Conservation (phyloP, 1,140 invertebrate species). For the Radopholus similis region DNA sequence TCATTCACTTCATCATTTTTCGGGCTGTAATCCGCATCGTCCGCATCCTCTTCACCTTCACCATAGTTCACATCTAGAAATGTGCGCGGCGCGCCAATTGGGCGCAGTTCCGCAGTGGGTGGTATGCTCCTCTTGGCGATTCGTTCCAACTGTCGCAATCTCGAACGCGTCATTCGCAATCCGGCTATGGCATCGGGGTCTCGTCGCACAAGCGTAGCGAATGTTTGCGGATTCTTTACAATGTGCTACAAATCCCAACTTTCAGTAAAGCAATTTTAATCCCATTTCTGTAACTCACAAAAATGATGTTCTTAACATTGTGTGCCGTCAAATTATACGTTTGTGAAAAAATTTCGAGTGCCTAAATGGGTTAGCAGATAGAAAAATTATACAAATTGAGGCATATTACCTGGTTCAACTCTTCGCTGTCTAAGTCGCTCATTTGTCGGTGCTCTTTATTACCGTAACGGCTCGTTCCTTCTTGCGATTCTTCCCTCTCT, state of each 20-base stretch:
- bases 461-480: no score
- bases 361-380: not conserved
- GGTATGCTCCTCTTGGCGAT: slow-evolving; percentile 19
- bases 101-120: not conserved
- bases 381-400: no score
- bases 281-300: slow-evolving; percentile 16
- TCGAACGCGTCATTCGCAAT: slow-evolving; percentile 34
- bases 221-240: slow-evolving; percentile 40
- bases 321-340: slow-evolving; percentile 36
- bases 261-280: slow-evolving; percentile 5
- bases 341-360: slow-evolving; percentile 33
- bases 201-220: slow-evolving; percentile 28
- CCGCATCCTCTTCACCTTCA: slow-evolving; percentile 38
- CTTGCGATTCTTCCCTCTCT: no score
- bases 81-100: slow-evolving; percentile 18
- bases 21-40: slow-evolving; percentile 13
- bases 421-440: no score
- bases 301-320: slow-evolving; percentile 45
- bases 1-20: not conserved
- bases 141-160: slow-evolving; percentile 29
- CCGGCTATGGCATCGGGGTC: slow-evolving; percentile 39
- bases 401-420: no score
- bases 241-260: slow-evolving; percentile 35
- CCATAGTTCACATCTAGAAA: slow-evolving; percentile 40
- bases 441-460: no score